Base-by-base conservation (phyloP, 2,113 vertebrate species). In the Oplegnathus fasciatus region DNA sequence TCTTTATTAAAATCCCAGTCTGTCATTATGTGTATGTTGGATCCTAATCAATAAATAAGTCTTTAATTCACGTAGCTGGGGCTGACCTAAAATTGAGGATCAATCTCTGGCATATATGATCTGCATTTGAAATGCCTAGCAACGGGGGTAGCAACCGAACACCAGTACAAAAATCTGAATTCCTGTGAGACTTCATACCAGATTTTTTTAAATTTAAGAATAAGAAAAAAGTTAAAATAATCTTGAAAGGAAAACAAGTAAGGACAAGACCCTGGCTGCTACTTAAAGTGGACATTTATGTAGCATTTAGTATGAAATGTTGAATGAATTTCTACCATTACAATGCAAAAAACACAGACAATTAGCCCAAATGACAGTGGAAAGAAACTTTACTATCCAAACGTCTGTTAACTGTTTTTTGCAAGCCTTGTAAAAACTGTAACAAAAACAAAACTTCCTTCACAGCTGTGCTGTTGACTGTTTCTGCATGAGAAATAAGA, bases 391-490 rank as follows among this genome's bases (percentile, higher is more conserved):
- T 50, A 20, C 26, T 15, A 1, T 71, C 62, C 32, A 40, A 75
- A 73, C 65, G 40, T 75, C 37, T 75, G 42, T n/a, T 65, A 32
- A 76, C 26, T 54, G 4, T 60, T 32, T 40, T 58, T 20, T 44
- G 24, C 30, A 64, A 75, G 24, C 26, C 6, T 61, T 55, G 15
- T 28, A 75, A 28, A 67, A 81, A 80, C 50, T 9, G 50, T 3
- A 6, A 37, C 64, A 22, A 15, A 55, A 87, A 87, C 37, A 64
- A 82, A 87, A 86, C 72, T 83, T 84, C 42, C 58, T 42, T 73
- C 76, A 78, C 88, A 91, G 82, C 82, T 74, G 88, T 80, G 83
- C 55, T 62, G 66, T 68, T 52, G 50, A 82, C 66, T 67, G 57
- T 62, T 82, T 81, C 37, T 65, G 73, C 22, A 42, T 62, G n/a